Evolutionary conservation across 2,113 vertebrate genomes (phyloP), one percentile per base, ranked within the genome.

Genomic region (Sinocyclocheilus maitianheensis): DNA sequence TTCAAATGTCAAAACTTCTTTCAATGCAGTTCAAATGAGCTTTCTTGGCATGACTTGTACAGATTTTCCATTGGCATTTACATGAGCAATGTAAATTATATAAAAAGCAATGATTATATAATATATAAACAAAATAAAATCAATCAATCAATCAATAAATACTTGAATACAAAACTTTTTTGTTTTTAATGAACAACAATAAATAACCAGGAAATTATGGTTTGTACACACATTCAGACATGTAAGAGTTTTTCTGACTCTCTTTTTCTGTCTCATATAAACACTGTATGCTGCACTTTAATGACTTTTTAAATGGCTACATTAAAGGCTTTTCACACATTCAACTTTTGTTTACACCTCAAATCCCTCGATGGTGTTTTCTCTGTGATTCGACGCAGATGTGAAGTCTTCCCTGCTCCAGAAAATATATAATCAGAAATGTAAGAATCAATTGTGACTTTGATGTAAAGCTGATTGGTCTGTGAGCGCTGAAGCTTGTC

Each of bases 381-480:
- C 67, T 34, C 5, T 8, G 30, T 18, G 30, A 40, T 71, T 16
- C 8, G 34, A 71, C 8, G 34, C 88, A 86, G 89, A 90, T 89
- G 83, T 86, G 87, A 90, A 89, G 83, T 85, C 24, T 84, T 77
- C 26, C 16, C 16, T 85, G 77, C 87, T 78, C 81, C 89, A 76
- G 24, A 84, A n/a, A 84, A 62, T 53, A 26, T 83, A 81, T 86
- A 90, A 88, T 89, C 89, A 85, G 86, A 89, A 88, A 91, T 86
- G 62, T 51, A 63, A 81, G 77, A 90, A 91, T 90, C 84, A 84
- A 85, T 90, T 77, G 81, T 90, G 89, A 93, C 90, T 90, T 91
- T 91, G 90, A 91, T 90, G 89, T 91, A 91, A 92, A 91, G 90
- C 87, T 5, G 87, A 89, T 92, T 89, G 86, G 83, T 81, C 89